phyloP scores from a whole-genome alignment of 2,113 vertebrate species.

The Toxotes jaculatrix region DNA sequence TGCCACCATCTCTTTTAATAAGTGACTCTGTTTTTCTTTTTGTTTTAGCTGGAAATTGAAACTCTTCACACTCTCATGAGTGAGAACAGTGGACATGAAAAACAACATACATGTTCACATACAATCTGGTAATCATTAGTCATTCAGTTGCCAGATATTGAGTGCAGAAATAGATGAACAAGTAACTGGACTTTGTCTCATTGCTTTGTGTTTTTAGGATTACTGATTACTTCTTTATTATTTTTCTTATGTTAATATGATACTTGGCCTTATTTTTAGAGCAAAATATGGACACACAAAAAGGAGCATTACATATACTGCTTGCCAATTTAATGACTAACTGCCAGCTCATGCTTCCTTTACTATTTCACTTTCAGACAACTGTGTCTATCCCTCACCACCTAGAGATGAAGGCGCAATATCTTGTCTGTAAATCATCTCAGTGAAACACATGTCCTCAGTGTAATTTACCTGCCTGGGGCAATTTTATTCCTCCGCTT shows the following conservation, averaged over 20 bases:
- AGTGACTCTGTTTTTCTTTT: not conserved
- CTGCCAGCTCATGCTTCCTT: conserved; percentile 38
- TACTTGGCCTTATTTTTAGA: conserved; percentile 54
- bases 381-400: conserved; percentile 37
- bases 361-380: conserved; percentile 41
- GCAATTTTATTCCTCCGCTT: conserved; percentile 47
- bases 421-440: conserved; percentile 79
- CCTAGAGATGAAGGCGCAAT: conserved; percentile 48
- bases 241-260: conserved; percentile 74
- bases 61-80: not conserved
- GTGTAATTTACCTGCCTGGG: conserved; percentile 74
- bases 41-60: not conserved
- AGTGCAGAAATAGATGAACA: conserved; percentile 59
- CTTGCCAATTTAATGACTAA: conserved; percentile 70
- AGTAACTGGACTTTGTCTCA: conserved; percentile 76
- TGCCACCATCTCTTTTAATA: not conserved
- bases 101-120: conserved; percentile 25
- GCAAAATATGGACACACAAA: conserved; percentile 29
- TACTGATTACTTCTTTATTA: conserved; percentile 73
- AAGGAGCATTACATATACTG: not conserved
- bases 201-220: conserved; percentile 50
- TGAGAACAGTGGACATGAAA: conserved; percentile 4
- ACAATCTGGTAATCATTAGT: conserved; percentile 53
- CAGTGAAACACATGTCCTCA: conserved; percentile 77
- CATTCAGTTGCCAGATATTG: conserved; percentile 34